These are phyloP conservation scores for Daubentonia madagascariensis DNA, from an alignment of 2,113 vertebrate genomes.

Conservation along the genomic window DNA sequence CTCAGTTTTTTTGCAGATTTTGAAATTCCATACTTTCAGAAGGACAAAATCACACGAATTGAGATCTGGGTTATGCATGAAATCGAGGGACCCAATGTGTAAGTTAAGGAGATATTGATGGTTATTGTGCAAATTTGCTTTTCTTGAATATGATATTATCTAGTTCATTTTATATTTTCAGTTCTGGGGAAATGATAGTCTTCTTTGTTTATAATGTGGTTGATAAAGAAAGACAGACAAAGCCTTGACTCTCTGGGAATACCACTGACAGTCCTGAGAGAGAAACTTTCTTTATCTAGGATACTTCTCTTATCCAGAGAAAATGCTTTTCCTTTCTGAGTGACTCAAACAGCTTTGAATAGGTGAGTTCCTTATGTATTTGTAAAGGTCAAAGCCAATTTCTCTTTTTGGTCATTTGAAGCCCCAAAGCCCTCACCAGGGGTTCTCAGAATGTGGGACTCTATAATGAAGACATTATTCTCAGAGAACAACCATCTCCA, in stretches of 20 bases:
- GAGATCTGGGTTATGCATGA: conserved; percentile 87
- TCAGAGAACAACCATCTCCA: not conserved
- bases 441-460: not conserved
- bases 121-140: not conserved
- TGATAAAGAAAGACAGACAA: not conserved
- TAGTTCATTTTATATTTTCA: not conserved
- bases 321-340: not conserved
- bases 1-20: conserved; percentile 86
- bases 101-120: conserved; percentile 60
- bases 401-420: not conserved
- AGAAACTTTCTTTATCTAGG: not conserved
- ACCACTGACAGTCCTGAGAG: not conserved
- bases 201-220: not conserved
- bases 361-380: not conserved
- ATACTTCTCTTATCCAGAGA: not conserved
- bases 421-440: not conserved
- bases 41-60: conserved; percentile 79
- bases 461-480: not conserved
- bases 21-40: conserved; percentile 85
- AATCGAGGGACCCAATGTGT: conserved; percentile 78
- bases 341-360: not conserved
- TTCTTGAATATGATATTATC: not conserved
- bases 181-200: not conserved
- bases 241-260: not conserved
- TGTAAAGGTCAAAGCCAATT: not conserved